Base-by-base conservation (phyloP, 2,888 invertebrate genomes). In the Sipha maydis region DNA sequence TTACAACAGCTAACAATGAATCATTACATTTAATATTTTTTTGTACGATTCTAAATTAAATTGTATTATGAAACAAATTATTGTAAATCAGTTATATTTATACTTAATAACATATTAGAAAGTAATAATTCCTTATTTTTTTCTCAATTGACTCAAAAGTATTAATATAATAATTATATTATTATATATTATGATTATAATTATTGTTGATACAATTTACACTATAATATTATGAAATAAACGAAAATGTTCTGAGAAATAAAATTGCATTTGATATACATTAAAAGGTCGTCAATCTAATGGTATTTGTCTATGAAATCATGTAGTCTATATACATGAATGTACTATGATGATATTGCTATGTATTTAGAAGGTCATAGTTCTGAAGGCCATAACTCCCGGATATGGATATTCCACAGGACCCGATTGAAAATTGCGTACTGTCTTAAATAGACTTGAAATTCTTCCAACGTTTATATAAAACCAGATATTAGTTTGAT, bases 331-430 rank as follows among this genome's bases (percentile, higher is more conserved):
- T 34, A 25, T 41, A 7, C 17, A 28, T 25, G 11, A 31, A 48
- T 31, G 31, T 8, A 56, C 61, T 61, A 61, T 21, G 61, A 2
- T 11, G 31, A 67, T 78, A 31, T 85, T 34, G 21, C 14, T 9
- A 69, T 69, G 11, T 69, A 78, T 69, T 85, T 78, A 54, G 85
- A 85, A 86, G 79, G 86, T 28, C 56, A 34, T 34, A 86, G 14
- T 56, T 34, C 3, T 56, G 73, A 80, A 73, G 73, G 61, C n/a
- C 41, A 19, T 25, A 56, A 48, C n/a, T 73, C 73, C 73, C 71
- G 28, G 73, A 28, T 86, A 61, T 38, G 31, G 38, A 34, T 79
- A 86, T 86, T 73, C 28, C n/a, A 73, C 56, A 17, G 56, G 28
- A 73, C 38, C 38, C 73, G 54, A 71, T 61, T 56, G 38, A 25